Evolutionary conservation across 2,888 invertebrate species (phyloP), one percentile per base, ranked within the genome.

Genomic region (Corythucha ciliata): DNA sequence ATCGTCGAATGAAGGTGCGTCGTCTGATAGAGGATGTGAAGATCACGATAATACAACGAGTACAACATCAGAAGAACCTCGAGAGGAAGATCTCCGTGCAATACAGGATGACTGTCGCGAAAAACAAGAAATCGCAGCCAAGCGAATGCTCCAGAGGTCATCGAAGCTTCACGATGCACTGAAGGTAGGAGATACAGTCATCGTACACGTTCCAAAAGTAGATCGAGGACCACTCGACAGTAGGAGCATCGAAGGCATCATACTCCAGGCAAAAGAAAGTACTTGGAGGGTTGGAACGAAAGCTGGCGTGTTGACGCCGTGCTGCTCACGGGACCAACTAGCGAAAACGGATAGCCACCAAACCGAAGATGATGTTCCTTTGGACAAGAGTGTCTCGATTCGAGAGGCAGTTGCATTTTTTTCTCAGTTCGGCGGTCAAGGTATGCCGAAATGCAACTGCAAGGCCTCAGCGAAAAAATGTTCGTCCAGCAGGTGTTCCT

Each of bases 181-280:
- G 36, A 36, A 36, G 36, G 36, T 36, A 36, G 7, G 36, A 36
- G 36, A 36, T 36, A 36, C 36, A 36, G 36, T 36, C 36, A 36
- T 36, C 36, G 36, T 36, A 36, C 36, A 36, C 36, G 36, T 36
- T 36, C 14, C 36, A 36, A 36, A 36, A 36, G 12, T 6, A n/a
- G n/a, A n/a, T n/a, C n/a, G n/a, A n/a, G n/a, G n/a, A n/a, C n/a
- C n/a, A n/a, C n/a, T n/a, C n/a, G 37, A 37, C 37, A 37, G 3
- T 3, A 37, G 37, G 37, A 37, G 7, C 7, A 37, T 37, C 7
- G 7, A 3, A 37, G 37, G 37, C 37, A 37, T 37, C 37, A n/a
- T n/a, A 37, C 3, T 37, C 7, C 3, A 14, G 7, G 4, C 3
- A 6, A 37, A 37, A 6, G 14, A 37, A 37, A 37, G 37, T 37